Base-by-base conservation (phyloP, 2,888 invertebrate genomes). In the Exephanes ischioxanthus region DNA sequence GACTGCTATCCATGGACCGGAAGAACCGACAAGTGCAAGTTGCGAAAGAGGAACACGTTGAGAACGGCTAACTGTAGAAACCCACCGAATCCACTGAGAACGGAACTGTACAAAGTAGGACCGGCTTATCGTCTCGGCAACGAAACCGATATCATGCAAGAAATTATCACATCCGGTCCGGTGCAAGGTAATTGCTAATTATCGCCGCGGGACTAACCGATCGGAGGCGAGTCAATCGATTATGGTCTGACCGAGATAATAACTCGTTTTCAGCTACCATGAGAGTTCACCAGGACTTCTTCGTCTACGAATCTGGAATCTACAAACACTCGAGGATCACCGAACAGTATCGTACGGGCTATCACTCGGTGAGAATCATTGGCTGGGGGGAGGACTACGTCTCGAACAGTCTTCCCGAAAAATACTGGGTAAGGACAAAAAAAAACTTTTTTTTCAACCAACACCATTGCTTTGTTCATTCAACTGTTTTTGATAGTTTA, bases 251-350 rank as follows among this genome's bases (percentile, higher is more conserved):
- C 26, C 75, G 55, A 71, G 63, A 71, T 75, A 79, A 61, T 45
- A n/a, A 30, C 41, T 53, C 58, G 45, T 71, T 85, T 66, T 66
- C 95, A 97, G 98, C 99, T 0, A 97, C 98, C 16, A 97, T 99
- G 96, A 96, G 96, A 87, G 97, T 99, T 1, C 96, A 97, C 92
- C 97, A 97, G 89, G 99, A 99, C 94, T 98, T 99, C 95, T 99
- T 98, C 95, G 95, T 97, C 90, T 99, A 99, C 95, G 95, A 95
- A 79, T 95, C 96, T 58, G 99, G 99, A 4, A 95, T 99, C 77
- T 99, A 99, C 94, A 95, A 95, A 3, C 97, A 96, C 89, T 95
- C 96, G 2, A 94, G 94, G 0, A 94, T 95, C 87, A 94, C 95
- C 9, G 94, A 95, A 72, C 55, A 55, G 3, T 84, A 91, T 78